phyloP scores from a whole-genome alignment of 2,797 vertebrate genomes.

The Paedocypris micromegethes region DNA sequence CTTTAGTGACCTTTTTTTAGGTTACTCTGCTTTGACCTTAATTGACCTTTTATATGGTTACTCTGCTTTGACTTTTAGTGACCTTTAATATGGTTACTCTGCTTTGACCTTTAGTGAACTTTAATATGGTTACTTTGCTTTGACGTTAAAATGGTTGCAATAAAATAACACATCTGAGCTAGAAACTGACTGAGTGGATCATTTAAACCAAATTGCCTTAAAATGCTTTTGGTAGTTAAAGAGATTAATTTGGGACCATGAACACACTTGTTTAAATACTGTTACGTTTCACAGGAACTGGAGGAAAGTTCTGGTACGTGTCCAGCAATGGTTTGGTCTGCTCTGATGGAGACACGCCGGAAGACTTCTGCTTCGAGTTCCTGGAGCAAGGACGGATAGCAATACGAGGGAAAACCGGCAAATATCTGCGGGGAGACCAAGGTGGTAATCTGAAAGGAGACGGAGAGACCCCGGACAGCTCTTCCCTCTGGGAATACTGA shows the following conservation, averaged over 20 bases:
- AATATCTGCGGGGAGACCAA: conserved; percentile 86
- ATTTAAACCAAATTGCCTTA: no score
- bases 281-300: conserved; percentile 65
- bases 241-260: background rate
- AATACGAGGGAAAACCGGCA: conserved; percentile 81
- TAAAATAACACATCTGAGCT: no score
- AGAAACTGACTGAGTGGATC: no score
- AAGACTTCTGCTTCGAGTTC: conserved; percentile 90
- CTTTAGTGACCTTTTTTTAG: no score
- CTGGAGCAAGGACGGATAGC: conserved; percentile 81
- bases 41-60: no score
- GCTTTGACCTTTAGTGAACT: no score
- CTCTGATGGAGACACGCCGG: conserved; percentile 82
- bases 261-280: background rate
- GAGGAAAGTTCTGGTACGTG: conserved; percentile 86
- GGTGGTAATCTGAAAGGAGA: conserved; percentile 87
- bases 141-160: no score
- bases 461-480: conserved; percentile 67
- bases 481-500: conserved; percentile 93
- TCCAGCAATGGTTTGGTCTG: conserved; percentile 81
- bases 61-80: no score
- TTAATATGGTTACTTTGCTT: no score
- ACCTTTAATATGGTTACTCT: no score
- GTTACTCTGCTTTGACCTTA: no score
- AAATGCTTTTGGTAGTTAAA: background rate